Evolutionary conservation across 2,888 invertebrate genomes (phyloP).

Genomic region (Athalia cordata): DNA sequence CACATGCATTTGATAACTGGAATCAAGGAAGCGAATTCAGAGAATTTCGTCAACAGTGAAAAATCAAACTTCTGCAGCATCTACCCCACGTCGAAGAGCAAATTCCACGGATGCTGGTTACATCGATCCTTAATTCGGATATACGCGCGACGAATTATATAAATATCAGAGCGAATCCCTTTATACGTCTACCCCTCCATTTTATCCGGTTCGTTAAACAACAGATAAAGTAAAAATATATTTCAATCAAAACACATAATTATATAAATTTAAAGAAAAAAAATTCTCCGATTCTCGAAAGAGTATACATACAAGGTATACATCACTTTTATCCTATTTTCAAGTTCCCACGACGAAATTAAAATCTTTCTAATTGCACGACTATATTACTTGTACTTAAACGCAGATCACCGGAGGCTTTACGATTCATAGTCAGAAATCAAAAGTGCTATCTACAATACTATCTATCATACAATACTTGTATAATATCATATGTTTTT

Average conservation of each 20-base stretch:
- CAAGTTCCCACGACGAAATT: neutral
- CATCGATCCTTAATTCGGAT: neutral
- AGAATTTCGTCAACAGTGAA: conserved; percentile 32
- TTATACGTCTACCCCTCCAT: neutral
- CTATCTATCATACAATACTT: too few species aligned
- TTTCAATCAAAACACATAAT: neutral
- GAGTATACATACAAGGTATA: too few species aligned
- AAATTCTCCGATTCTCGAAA: neutral
- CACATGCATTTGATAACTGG: neutral
- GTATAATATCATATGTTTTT: too few species aligned
- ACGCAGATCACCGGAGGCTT: too few species aligned
- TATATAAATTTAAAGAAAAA: too few species aligned
- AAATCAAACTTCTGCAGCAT: conserved; percentile 32
- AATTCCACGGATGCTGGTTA: neutral
- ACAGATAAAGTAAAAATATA: neutral
- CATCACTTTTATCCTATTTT: neutral
- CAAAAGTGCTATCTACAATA: too few species aligned
- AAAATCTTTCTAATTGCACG: too few species aligned
- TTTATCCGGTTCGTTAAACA: neutral
- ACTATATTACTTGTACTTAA: too few species aligned
- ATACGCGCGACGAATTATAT: too few species aligned
- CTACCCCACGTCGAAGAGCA: neutral
- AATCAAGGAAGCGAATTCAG: conserved; percentile 17
- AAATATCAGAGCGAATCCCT: conserved; percentile 22
- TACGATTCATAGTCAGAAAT: too few species aligned